These are phyloP conservation scores for Phoxinus phoxinus DNA, from an alignment of 2,113 vertebrate genomes.

Conservation along the genomic window DNA sequence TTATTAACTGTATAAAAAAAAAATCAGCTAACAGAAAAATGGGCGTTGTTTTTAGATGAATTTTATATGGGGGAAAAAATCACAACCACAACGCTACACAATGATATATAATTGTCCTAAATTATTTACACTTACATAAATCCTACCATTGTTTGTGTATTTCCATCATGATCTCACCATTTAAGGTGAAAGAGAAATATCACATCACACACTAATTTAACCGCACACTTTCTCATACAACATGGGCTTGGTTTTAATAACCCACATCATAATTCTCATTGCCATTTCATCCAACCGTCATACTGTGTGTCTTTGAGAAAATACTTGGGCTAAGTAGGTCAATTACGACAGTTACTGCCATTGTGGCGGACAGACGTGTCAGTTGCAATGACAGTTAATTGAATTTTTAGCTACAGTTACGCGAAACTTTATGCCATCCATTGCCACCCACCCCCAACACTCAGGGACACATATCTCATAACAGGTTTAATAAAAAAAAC, in stretches of 20 bases:
- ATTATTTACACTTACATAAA: background rate
- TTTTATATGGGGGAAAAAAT: background rate
- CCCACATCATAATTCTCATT: constrained; percentile 13
- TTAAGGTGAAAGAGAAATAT: background rate
- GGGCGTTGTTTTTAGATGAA: background rate
- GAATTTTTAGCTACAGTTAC: constrained; percentile 48
- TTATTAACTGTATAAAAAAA: background rate
- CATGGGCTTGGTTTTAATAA: background rate
- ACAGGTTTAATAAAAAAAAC: background rate
- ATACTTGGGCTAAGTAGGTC: constrained; percentile 52
- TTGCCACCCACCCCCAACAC: constrained; percentile 13
- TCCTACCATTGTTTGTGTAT: background rate
- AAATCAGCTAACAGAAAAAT: background rate
- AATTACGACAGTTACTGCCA: constrained; percentile 55
- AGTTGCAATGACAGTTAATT: constrained; percentile 54
- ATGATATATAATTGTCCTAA: background rate
- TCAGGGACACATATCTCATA: background rate
- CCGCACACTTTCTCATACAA: background rate
- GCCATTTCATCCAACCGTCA: constrained; percentile 20
- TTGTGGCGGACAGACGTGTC: constrained; percentile 53
- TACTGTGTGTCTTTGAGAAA: constrained; percentile 36
- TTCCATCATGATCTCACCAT: background rate
- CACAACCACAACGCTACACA: background rate
- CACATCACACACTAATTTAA: background rate
- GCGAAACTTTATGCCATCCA: constrained; percentile 22